Base-by-base conservation (phyloP, 2,797 vertebrate genomes). In the Lagocephalus sceleratus region DNA sequence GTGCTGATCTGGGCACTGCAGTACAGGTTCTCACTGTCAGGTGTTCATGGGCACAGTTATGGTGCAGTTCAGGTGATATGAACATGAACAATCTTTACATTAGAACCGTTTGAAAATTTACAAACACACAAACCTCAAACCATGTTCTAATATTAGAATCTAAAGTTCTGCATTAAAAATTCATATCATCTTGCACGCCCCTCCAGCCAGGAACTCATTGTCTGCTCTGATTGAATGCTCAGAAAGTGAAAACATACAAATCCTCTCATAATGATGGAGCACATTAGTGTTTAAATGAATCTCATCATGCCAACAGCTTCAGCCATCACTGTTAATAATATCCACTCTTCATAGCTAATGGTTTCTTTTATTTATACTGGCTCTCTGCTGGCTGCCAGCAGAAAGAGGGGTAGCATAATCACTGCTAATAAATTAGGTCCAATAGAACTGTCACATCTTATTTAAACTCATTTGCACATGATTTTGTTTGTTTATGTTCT, bases 401-500 rank as follows among this genome's bases (percentile, higher is more conserved):
- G 72, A 79, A 80, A 84, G 66, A 52, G 2, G 77, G 75, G 60
- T 73, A 29, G 59, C 71, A 75, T 90, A 88, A 90, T 89, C 86
- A 82, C 73, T 53, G 68, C 83, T 91, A 89, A 90, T 91, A 87
- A 89, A 89, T 88, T 76, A 88, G 88, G 59, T 79, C 85, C 85
- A 82, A 85, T 86, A 86, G 81, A 88, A 82, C 85, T 84, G 88
- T 88, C 90, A 90, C 84, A 84, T 87, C 76, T 84, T 80, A 89
- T 91, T 89, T 90, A 77, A 76, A 82, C 72, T 82, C 69, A 85
- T 88, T 87, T 87, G 85, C 83, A 76, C 80, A 78, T 82, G 83
- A 87, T 89, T 86, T 81, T 88, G 84, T 88, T 87, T 89, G 87
- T 89, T 86, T 90, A 83, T 81, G 76, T 88, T 89, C 68, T 57